Evolutionary conservation across 1,140 invertebrate genomes (phyloP).

Genomic region (Cotesia vestalis): DNA sequence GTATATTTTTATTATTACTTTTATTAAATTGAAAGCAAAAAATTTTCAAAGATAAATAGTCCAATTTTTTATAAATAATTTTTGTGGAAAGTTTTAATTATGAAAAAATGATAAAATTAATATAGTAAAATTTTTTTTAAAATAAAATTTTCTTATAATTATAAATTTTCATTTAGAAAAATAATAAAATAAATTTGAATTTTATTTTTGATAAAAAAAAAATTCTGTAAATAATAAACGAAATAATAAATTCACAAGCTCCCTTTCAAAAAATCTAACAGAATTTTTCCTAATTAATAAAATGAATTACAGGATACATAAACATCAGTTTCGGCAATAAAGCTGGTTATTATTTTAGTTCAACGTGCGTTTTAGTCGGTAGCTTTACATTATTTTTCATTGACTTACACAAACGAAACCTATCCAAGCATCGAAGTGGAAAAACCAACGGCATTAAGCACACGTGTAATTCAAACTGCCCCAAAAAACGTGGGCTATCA

Average conservation of each 20-base stretch:
- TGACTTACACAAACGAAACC: conserved; percentile 77
- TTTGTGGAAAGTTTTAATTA: too few species aligned
- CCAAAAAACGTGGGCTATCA: conserved; percentile 68
- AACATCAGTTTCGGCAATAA: conserved; percentile 78
- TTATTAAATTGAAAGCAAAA: background rate
- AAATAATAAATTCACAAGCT: too few species aligned
- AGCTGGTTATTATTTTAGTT: conserved; percentile 84
- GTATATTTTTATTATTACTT: conserved; percentile 60
- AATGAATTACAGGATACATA: conserved; percentile 73
- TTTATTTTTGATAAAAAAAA: too few species aligned
- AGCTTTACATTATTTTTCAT: conserved; percentile 82
- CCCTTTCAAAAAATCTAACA: too few species aligned
- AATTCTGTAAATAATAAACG: too few species aligned
- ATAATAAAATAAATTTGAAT: too few species aligned
- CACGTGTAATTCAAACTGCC: conserved; percentile 70
- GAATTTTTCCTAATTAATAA: background rate
- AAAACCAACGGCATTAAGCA: conserved; percentile 68
- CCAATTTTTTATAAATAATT: too few species aligned
- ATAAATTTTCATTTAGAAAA: too few species aligned
- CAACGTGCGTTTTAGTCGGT: conserved; percentile 78
- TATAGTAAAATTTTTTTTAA: too few species aligned
- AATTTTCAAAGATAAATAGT: background rate
- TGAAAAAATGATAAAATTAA: too few species aligned
- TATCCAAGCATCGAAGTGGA: conserved; percentile 75
- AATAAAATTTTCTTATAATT: too few species aligned